Evolutionary conservation across 2,888 invertebrate species (phyloP).

Genomic region (Ormyrus pomaceus): DNA sequence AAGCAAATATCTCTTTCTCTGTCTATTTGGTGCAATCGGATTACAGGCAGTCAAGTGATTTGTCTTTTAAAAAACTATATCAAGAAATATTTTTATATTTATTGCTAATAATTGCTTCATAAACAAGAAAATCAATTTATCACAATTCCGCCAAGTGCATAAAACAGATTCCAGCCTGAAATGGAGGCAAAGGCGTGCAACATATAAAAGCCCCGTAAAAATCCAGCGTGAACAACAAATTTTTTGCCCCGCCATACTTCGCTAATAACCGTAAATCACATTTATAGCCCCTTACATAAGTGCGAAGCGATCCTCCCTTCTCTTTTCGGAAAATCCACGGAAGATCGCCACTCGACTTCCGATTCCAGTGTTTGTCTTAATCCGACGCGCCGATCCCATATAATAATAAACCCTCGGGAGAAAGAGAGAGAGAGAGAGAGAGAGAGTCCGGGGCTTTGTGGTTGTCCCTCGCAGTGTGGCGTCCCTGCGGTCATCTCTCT

Average conservation of each 20-base stretch:
- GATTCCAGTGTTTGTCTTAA: conserved; percentile 14
- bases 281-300: conserved; percentile 60
- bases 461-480: background rate
- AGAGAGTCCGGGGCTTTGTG: too few relatives aligned
- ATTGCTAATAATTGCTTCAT: background rate
- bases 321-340: background rate
- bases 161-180: background rate
- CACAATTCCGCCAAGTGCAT: background rate
- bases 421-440: too few relatives aligned
- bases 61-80: too few relatives aligned
- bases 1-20: background rate
- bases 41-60: conserved; percentile 2
- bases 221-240: background rate
- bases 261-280: conserved; percentile 51
- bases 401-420: conserved; percentile 2
- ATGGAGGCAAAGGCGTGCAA: background rate
- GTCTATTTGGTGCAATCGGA: background rate
- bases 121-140: too few relatives aligned
- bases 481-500: background rate
- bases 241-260: conserved; percentile 10
- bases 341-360: conserved; percentile 25
- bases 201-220: conserved; percentile 6
- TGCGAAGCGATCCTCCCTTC: conserved; percentile 61
- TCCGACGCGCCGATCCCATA: background rate
- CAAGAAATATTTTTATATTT: background rate